Base-by-base conservation (phyloP, 2,888 invertebrate genomes). In the Ormia ochracea region DNA sequence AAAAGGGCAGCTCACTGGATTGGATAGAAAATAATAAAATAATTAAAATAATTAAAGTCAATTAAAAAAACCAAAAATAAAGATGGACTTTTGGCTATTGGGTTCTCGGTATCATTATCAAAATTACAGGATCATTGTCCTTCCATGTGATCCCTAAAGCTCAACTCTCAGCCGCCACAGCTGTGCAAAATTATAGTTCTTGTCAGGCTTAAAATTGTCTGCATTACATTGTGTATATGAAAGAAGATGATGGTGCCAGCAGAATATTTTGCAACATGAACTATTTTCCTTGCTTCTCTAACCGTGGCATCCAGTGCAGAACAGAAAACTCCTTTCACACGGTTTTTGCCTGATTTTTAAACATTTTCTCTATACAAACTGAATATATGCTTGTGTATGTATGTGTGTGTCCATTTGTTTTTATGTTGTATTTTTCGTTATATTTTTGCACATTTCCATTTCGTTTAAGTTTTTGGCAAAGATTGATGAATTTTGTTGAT, bases 401-500 rank as follows among this genome's bases (percentile, higher is more conserved):
- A 33, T 58, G 19, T 73, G 31, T 68, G n/a, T 61, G 31, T 54
- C 59, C 14, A 28, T 41, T 28, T 48, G 33, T 73, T 56, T 69
- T 58, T 54, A 28, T 45, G 56, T 65, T 31, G 17, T 63, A 56
- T 70, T 58, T n/a, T 59, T 78, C 31, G 63, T 65, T 43, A 61
- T 59, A 69, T 70, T 73, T 41, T 50, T 58, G 59, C n/a, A 36
- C 63, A 68, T 69, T 73, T 78, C 69, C 77, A 78, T 78, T 81
- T 78, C 63, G 75, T 83, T 83, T 84, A 87, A 88, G 85, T 86
- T 87, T 87, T 87, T 88, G 87, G 87, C 87, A 87, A 87, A 87
- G 87, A 87, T 87, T 87, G 87, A 87, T 87, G 87, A 87, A 88
- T 87, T 86, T 86, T 86, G 85, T 87, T 86, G 87, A 87, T 87